A percentile compares a stretch with the other conserved stretches of the same genome.
Conservation (phyloP, 2,113 vertebrate genomes). For the Noctilio leporinus region DNA sequence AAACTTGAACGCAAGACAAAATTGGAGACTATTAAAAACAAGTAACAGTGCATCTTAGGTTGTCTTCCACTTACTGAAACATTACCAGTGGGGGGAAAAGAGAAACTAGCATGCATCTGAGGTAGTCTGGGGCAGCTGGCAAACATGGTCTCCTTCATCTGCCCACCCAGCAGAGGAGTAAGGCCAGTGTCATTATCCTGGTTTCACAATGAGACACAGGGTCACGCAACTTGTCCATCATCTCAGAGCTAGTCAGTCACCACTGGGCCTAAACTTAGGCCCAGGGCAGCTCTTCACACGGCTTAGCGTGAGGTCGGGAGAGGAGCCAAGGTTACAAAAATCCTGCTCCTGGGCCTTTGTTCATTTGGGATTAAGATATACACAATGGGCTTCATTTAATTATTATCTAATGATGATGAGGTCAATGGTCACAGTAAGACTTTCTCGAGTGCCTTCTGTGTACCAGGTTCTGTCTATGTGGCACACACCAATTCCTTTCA, state of each 20-base stretch:
- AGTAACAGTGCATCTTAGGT: background rate
- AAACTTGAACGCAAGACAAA: constrained; percentile 46
- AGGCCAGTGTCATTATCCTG: background rate
- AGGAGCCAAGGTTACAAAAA: background rate
- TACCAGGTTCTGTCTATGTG: background rate
- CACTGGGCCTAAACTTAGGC: background rate
- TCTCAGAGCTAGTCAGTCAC: background rate
- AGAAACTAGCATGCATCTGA: background rate
- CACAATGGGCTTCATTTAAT: background rate
- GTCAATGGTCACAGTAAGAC: background rate
- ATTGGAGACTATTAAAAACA: background rate
- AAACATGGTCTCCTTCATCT: background rate
- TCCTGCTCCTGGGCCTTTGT: background rate
- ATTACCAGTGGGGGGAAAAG: background rate
- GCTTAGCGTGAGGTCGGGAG: background rate
- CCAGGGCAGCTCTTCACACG: background rate
- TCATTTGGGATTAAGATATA: background rate
- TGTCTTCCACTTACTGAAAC: background rate
- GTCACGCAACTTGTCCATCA: fast-evolving
- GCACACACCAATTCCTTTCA: background rate
- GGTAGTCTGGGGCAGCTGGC: fast-evolving
- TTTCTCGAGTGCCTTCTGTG: background rate
- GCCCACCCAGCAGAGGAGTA: background rate
- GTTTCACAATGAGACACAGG: background rate
- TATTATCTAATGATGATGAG: background rate